These are phyloP conservation scores for Poeciliopsis occidentalis DNA, from an alignment of 2,113 vertebrate species.

Conservation along the genomic window DNA sequence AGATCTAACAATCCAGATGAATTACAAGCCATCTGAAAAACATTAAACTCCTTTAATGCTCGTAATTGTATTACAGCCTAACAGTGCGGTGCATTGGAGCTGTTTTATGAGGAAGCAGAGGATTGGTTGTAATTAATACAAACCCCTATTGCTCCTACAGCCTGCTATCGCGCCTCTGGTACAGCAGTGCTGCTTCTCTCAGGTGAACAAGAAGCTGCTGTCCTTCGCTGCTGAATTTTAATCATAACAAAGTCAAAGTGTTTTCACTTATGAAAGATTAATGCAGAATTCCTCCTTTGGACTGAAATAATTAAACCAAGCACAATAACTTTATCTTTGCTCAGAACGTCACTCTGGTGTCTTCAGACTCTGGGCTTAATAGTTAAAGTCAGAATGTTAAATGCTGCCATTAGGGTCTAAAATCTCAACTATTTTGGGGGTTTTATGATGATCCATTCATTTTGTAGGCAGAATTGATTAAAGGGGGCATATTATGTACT, in stretches of 20 bases:
- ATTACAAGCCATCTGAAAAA: not conserved
- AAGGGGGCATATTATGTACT: no score
- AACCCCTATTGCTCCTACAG: not conserved
- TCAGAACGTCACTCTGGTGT: no score
- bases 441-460: no score
- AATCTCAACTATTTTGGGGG: no score
- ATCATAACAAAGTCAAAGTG: not conserved
- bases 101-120: not conserved
- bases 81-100: not conserved
- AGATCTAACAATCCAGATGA: not conserved
- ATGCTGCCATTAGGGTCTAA: no score
- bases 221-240: not conserved
- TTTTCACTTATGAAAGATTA: not conserved
- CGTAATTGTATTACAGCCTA: not conserved
- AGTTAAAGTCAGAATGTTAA: no score
- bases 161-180: not conserved
- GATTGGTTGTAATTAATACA: not conserved
- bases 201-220: not conserved
- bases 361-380: no score
- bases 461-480: no score
- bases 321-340: not conserved
- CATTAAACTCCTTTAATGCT: slow-evolving; percentile 14
- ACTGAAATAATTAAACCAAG: not conserved
- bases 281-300: not conserved
- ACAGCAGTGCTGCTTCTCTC: no score